phyloP scores from a whole-genome alignment of 2,888 invertebrate species.

The Hydroisotoma schaefferi region DNA sequence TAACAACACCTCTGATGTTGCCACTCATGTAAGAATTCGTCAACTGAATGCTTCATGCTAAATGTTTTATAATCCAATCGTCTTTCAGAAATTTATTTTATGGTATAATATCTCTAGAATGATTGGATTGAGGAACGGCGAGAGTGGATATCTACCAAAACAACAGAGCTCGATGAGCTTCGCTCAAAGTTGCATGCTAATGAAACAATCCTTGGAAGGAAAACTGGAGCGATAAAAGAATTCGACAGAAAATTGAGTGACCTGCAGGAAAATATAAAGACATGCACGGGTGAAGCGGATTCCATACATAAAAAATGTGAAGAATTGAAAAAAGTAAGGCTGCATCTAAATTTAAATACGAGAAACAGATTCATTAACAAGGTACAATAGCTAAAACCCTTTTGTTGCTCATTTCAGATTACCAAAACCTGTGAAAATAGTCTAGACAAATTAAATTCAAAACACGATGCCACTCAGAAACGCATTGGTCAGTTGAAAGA shows the following conservation, averaged over 20 bases:
- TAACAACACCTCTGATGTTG: constrained; percentile 1
- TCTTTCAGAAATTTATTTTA: not conserved
- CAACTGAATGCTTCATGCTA: not conserved
- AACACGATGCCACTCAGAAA: not conserved
- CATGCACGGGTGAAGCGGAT: not conserved
- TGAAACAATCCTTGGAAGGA: not conserved
- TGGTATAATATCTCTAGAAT: not conserved
- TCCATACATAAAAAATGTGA: not conserved
- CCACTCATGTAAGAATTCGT: constrained; percentile 3
- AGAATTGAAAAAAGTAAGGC: not conserved
- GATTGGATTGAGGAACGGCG: constrained; percentile 8
- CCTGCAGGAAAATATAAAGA: not conserved
- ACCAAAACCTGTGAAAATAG: not conserved
- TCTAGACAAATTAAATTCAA: not conserved
- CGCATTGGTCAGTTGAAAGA: not conserved
- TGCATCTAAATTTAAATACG: not conserved
- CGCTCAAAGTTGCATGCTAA: not conserved
- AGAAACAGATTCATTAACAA: not conserved
- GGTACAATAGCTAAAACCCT: no score
- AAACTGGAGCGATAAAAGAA: not conserved
- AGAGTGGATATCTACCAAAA: not conserved
- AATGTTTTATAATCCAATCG: not conserved
- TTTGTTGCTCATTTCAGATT: no score
- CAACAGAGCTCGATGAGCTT: not conserved
- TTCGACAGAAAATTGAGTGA: not conserved